A percentile compares a stretch with the other conserved stretches of the same genome.
phyloP scores from a whole-genome alignment of 2,797 vertebrate species.

The Microhierax caerulescens region DNA sequence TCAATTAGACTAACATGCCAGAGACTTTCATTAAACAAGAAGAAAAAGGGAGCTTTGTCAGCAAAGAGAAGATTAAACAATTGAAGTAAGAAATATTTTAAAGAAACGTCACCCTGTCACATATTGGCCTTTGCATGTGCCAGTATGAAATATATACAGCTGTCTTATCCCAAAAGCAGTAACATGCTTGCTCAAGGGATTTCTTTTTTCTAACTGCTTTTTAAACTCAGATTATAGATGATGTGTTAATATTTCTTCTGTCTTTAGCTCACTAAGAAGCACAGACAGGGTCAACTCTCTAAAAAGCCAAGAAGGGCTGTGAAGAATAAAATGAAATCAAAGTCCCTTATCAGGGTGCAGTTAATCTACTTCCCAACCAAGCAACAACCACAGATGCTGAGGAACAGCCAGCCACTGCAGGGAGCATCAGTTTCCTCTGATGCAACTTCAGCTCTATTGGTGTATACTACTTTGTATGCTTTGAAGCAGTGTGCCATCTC shows the following conservation, averaged over 20 bases:
- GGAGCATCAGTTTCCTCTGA: background rate
- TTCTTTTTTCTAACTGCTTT: background rate
- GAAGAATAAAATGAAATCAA: background rate
- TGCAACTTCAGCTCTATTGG: background rate
- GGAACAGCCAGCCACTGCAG: background rate
- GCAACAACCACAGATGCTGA: background rate
- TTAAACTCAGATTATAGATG: background rate
- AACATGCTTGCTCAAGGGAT: background rate
- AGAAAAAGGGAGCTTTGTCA: slow-evolving; percentile 20
- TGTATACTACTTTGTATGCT: background rate
- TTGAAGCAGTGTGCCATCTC: background rate
- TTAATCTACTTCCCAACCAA: background rate
- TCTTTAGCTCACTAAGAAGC: background rate
- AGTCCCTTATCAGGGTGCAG: background rate
- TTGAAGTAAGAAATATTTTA: slow-evolving; percentile 16
- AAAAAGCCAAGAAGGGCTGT: background rate
- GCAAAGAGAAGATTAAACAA: slow-evolving; percentile 41
- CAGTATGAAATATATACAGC: background rate
- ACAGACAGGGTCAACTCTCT: background rate
- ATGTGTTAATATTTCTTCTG: background rate
- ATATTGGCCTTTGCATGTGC: background rate
- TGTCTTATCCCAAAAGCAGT: background rate
- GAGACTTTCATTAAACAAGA: slow-evolving; percentile 26
- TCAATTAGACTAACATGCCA: slow-evolving; percentile 35
- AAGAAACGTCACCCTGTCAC: slow-evolving; percentile 27